A percentile compares a stretch with the other conserved stretches of the same genome.
phyloP scores from a whole-genome alignment of 2,113 vertebrate genomes.

The Anas platyrhynchos region DNA sequence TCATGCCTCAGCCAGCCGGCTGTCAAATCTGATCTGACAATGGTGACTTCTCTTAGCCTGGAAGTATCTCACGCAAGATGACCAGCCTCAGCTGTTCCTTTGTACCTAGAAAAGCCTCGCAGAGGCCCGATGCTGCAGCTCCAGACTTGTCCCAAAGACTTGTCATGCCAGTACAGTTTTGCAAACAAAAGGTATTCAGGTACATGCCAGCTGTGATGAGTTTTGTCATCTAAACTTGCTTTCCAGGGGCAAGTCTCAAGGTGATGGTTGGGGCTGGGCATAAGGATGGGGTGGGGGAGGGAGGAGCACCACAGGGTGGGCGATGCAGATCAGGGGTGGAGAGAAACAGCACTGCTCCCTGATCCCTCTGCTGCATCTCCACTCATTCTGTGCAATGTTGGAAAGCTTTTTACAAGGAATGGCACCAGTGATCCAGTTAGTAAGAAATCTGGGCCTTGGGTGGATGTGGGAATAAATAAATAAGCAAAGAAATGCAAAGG shows the following conservation, averaged over 20 bases:
- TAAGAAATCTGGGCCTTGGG: background rate
- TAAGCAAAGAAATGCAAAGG: background rate
- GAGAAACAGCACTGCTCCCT: background rate
- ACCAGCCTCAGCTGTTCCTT: background rate
- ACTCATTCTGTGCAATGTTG: background rate
- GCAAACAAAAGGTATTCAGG: background rate
- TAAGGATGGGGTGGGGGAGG: background rate
- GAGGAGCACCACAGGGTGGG: background rate
- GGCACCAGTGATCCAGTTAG: background rate
- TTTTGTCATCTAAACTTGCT: background rate
- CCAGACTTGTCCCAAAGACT: background rate
- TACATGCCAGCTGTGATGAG: background rate
- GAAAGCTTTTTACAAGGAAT: background rate
- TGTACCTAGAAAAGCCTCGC: background rate
- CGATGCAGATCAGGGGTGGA: background rate
- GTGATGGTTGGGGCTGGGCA: fast-evolving
- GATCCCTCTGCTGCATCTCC: background rate
- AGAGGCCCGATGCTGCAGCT: background rate
- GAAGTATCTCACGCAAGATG: background rate
- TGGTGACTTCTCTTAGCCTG: background rate
- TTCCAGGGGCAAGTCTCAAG: background rate
- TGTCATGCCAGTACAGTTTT: background rate
- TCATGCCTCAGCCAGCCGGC: background rate
- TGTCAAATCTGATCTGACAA: background rate
- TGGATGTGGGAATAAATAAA: background rate